Evolutionary conservation across 1,140 invertebrate genomes (phyloP), one percentile per base, ranked within the genome.

Genomic region (Meloidogyne exigua): DNA sequence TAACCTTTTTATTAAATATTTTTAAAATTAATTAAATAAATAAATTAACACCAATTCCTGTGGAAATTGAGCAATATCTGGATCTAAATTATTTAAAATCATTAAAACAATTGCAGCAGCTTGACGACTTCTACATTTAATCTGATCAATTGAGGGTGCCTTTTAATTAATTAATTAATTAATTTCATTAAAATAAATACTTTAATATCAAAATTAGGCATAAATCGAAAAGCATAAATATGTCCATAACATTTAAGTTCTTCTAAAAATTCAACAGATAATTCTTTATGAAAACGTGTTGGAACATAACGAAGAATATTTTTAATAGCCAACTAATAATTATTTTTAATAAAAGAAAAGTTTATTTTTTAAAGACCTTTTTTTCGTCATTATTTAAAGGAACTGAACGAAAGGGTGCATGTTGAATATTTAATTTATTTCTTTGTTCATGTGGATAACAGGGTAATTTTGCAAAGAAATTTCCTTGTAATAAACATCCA

Each of bases 251-350:
- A 80, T 15, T 88, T 78, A 23, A 92, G 86, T 84, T 92, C 91
- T 18, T 88, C 79, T 4, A 88, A 88, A 86, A 92, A 92, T 83
- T 92, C 91, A 15, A 85, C 76, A 0, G 89, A 89, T 72, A 92
- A 81, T 4, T 82, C 65, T 15, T 83, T 77, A 79, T 92, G 92
- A 36, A 79, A 25, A 88, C 44, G 21, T 0, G 79, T 73, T 4
- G 91, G 91, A 81, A 92, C 91, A 83, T 92, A 92, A 21, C 92
- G 89, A 11, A 92, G 87, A 10, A 91, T 90, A 88, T 92, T 92
- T 39, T 87, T 77, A 25, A 92, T 67, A 12, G 91, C 91, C 10
- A 91, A 79, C 90, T 91, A 5, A 75, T 66, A 39, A 78, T 39
- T 39, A 9, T 7, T 9, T 39, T 9, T 13, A 74, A 77, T n/a